A percentile compares a stretch with the other conserved stretches of the same genome.
These are phyloP conservation scores for Drosophila acutilabella DNA, from an alignment of 2,888 invertebrate genomes.

Conservation along the genomic window DNA sequence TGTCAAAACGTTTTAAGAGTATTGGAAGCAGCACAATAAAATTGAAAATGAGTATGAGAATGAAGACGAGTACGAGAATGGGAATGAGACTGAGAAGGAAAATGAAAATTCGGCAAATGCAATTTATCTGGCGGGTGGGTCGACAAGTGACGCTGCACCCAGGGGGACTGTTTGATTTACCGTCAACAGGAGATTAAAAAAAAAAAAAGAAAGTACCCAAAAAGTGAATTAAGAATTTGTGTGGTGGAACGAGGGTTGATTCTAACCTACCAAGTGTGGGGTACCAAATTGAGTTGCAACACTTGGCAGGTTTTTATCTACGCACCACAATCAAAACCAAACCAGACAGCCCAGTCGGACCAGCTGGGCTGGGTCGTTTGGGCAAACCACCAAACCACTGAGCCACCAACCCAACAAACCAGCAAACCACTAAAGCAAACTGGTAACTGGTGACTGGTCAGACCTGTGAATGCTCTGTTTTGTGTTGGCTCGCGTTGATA, in stretches of 20 bases:
- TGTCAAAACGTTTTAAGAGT: slow-evolving; percentile 80
- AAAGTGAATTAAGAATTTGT: slow-evolving; percentile 80
- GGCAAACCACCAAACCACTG: slow-evolving; percentile 2
- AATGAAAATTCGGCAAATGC: slow-evolving; percentile 65
- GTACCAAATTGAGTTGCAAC: slow-evolving; percentile 76
- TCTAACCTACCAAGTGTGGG: slow-evolving; percentile 1
- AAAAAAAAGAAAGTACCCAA: slow-evolving; percentile 37
- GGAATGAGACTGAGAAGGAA: neutral
- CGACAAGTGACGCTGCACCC: slow-evolving; percentile 74
- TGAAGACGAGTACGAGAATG: neutral
- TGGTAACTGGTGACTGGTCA: slow-evolving; percentile 31
- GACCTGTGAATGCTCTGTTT: slow-evolving; percentile 48
- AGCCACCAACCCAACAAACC: slow-evolving; percentile 3
- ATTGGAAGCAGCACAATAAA: slow-evolving; percentile 62
- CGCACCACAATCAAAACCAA: slow-evolving; percentile 73
- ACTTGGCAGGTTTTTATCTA: slow-evolving; percentile 81
- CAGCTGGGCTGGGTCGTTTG: slow-evolving; percentile 21
- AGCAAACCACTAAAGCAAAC: slow-evolving; percentile 18
- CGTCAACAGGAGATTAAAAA: slow-evolving; percentile 81
- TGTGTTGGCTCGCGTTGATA: slow-evolving; percentile 74
- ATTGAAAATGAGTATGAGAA: slow-evolving; percentile 47
- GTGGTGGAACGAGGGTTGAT: slow-evolving; percentile 74
- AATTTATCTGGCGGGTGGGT: slow-evolving; percentile 64
- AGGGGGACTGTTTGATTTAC: slow-evolving; percentile 81
- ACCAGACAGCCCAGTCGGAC: slow-evolving; percentile 33